These are phyloP conservation scores for Sarotherodon lohbergeri DNA, from an alignment of 2,113 vertebrate genomes.

Conservation along the genomic window DNA sequence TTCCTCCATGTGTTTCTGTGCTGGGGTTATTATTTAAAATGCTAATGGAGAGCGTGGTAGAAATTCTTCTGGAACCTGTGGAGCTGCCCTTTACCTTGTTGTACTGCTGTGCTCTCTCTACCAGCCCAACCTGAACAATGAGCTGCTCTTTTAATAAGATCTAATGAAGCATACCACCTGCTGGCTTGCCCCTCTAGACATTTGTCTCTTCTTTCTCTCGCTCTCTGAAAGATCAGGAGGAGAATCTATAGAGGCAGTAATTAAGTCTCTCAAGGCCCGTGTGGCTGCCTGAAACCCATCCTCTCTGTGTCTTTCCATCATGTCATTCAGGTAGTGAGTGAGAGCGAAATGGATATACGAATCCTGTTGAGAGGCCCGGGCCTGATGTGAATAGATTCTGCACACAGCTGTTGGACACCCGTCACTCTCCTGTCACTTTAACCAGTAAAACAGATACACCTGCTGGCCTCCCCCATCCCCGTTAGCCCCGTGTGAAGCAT, in stretches of 20 bases:
- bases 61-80: neutral
- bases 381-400: neutral
- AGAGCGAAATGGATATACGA: neutral
- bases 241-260: constrained; percentile 25
- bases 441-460: neutral
- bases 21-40: neutral
- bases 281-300: neutral
- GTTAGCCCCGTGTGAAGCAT: neutral
- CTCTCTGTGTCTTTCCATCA: neutral
- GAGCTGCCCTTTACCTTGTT: neutral
- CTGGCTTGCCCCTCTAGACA: neutral
- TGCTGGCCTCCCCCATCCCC: neutral
- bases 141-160: constrained; percentile 24
- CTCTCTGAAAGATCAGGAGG: neutral
- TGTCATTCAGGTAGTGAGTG: neutral
- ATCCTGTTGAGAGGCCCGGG: neutral
- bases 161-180: constrained; percentile 27
- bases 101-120: neutral
- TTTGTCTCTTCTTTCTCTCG: neutral
- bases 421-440: constrained; percentile 13
- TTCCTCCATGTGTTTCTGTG: neutral
- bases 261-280: constrained; percentile 15
- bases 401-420: neutral
- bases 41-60: neutral
- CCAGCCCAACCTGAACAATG: neutral